Percentiles rank a stretch among this genome's conserved stretches.
phyloP scores from a whole-genome alignment of 2,797 vertebrate genomes.

The Coluber constrictor region DNA sequence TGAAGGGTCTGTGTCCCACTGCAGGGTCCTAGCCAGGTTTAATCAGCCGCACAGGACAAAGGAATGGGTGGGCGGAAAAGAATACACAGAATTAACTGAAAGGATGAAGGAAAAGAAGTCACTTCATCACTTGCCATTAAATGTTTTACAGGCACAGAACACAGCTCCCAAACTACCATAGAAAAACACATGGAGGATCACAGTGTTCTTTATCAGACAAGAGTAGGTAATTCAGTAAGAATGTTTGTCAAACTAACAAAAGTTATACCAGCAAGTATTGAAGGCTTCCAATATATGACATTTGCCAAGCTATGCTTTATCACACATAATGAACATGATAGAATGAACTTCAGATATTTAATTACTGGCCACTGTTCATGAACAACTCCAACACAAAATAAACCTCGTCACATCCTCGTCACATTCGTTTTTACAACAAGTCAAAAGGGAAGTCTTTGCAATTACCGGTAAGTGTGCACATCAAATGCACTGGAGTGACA shows the following conservation, averaged over 20 bases:
- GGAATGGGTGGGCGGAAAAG: conserved; percentile 63
- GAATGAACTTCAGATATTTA: neutral
- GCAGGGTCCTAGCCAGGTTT: conserved; percentile 86
- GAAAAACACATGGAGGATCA: conserved; percentile 31
- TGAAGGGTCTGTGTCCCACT: conserved; percentile 99
- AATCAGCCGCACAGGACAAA: conserved; percentile 77
- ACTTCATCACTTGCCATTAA: conserved; percentile 55
- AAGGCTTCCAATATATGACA: conserved; percentile 4
- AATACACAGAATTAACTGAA: conserved; percentile 79
- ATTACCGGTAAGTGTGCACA: neutral
- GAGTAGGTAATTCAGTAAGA: conserved; percentile 23
- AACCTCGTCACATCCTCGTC: neutral
- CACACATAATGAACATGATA: neutral
- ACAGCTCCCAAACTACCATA: conserved; percentile 38
- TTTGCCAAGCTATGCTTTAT: conserved; percentile 11
- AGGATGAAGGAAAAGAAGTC: conserved; percentile 57
- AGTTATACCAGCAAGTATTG: neutral
- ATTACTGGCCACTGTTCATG: neutral
- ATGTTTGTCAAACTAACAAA: neutral
- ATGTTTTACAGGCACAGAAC: conserved; percentile 51
- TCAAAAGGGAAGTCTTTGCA: neutral
- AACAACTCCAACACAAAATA: neutral
- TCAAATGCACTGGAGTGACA: neutral
- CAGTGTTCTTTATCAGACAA: conserved; percentile 17
- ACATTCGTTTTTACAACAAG: neutral